phyloP scores from a whole-genome alignment of 2,113 vertebrate species.

The Actenoides lindsayi region DNA sequence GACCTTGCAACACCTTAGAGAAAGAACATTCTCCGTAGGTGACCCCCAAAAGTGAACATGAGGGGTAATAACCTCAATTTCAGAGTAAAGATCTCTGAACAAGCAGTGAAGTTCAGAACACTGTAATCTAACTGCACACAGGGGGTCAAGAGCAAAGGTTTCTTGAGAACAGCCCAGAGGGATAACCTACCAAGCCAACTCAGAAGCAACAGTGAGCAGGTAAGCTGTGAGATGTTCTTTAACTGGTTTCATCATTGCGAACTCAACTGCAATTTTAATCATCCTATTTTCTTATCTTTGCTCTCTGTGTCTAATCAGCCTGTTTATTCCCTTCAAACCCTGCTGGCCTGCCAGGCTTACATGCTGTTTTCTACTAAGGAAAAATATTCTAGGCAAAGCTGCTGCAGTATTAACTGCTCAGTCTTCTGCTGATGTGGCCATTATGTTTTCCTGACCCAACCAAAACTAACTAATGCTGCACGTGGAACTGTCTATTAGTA shows the following conservation, averaged over 20 bases:
- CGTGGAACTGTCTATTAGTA: background rate
- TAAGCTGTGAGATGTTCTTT: background rate
- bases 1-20: background rate
- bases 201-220: background rate
- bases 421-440: background rate
- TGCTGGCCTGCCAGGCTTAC: background rate
- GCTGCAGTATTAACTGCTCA: background rate
- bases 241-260: background rate
- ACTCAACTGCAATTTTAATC: background rate
- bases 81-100: background rate
- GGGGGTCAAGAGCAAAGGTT: background rate
- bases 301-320: background rate
- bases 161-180: background rate
- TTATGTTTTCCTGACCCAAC: background rate
- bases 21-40: background rate
- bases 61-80: background rate
- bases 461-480: background rate
- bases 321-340: background rate
- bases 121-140: background rate
- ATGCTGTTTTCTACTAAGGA: background rate
- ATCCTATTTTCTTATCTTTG: background rate
- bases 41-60: background rate
- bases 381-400: background rate
- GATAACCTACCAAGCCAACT: background rate
- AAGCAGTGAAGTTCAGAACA: background rate